phyloP scores from a whole-genome alignment of 2,888 invertebrate genomes.

The Heliconius charithonia region DNA sequence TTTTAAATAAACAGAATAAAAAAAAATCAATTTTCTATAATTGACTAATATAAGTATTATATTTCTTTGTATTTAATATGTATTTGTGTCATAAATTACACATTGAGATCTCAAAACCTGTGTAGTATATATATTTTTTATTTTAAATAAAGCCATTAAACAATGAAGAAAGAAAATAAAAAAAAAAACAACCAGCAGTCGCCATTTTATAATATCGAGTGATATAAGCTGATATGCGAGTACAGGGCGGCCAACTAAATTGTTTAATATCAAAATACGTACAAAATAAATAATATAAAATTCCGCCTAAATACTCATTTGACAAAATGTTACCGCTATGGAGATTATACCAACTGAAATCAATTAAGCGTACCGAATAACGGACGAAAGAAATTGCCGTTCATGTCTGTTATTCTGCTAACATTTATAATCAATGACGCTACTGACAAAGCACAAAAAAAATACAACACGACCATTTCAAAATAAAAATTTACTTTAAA shows the following conservation, averaged over 20 bases:
- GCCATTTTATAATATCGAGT: conserved; percentile 54
- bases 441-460: background rate
- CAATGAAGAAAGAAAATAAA: background rate
- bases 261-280: conserved; percentile 66
- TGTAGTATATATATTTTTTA: too few species aligned
- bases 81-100: too few species aligned
- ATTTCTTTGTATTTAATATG: too few species aligned
- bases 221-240: conserved; percentile 67
- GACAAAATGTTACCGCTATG: conserved; percentile 16
- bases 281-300: conserved; percentile 55
- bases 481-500: background rate
- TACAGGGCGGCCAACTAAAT: conserved; percentile 44
- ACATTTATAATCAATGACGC: background rate
- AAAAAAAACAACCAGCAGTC: conserved; percentile 24
- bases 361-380: background rate
- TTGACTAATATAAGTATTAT: too few species aligned
- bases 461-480: background rate
- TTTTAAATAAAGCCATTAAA: too few species aligned
- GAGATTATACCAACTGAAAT: conserved; percentile 7
- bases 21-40: too few species aligned
- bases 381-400: background rate
- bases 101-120: too few species aligned
- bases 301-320: conserved; percentile 45
- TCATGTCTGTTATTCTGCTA: background rate
- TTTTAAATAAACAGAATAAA: too few species aligned